Conservation (phyloP, 2,888 invertebrate species). For the Arrhopalites spinosus region DNA sequence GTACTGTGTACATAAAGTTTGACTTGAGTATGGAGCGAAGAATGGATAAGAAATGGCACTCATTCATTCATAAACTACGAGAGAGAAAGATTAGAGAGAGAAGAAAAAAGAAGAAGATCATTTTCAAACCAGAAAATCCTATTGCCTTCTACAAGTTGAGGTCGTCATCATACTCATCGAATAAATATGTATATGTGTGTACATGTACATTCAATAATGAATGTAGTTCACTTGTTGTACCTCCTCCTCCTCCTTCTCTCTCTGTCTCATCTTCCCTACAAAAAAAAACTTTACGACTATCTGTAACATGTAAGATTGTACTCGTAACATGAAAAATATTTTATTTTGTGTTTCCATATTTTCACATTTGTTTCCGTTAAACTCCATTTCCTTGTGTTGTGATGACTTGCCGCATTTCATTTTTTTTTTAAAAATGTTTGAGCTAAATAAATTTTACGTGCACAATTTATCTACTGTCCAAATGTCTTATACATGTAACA, state of each 20-base stretch:
- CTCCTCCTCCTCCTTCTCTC: not conserved
- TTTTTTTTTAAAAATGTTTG: too few relatives aligned
- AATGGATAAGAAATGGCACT: not conserved
- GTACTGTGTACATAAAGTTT: too few relatives aligned
- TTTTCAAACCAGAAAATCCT: constrained; percentile 16
- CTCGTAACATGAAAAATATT: not conserved
- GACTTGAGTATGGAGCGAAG: not conserved
- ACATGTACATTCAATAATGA: not conserved
- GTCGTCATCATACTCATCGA: not conserved
- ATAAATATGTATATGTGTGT: not conserved
- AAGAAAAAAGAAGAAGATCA: not conserved
- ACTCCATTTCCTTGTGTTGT: too few relatives aligned
- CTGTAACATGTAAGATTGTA: too few relatives aligned
- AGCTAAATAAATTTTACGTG: too few relatives aligned
- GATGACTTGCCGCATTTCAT: too few relatives aligned
- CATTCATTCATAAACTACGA: constrained; percentile 20
- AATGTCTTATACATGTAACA: too few relatives aligned
- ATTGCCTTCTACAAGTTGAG: not conserved
- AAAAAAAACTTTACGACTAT: not conserved
- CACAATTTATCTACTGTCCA: too few relatives aligned
- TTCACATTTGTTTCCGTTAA: too few relatives aligned
- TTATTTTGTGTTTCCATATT: not conserved
- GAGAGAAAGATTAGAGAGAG: not conserved
- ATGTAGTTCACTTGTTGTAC: not conserved
- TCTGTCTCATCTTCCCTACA: not conserved